Conservation (phyloP, 2,113 vertebrate species). For the Leucoraja erinaceus region DNA sequence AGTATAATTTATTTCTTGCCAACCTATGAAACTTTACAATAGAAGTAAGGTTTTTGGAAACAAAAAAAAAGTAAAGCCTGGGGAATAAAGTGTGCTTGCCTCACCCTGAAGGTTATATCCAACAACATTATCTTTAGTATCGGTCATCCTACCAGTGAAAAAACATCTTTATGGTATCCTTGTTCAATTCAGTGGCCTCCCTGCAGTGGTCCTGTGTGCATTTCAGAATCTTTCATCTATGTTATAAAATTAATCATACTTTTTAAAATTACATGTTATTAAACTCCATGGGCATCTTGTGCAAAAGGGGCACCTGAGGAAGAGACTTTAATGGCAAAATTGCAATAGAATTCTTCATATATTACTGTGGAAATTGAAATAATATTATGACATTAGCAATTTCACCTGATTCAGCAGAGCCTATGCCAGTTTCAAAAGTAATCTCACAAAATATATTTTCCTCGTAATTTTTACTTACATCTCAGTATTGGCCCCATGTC, state of each 20-base stretch:
- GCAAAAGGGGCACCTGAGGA: background rate
- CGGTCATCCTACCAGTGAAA: background rate
- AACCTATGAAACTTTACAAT: background rate
- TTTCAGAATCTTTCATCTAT: constrained; percentile 23
- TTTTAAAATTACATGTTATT: constrained; percentile 14
- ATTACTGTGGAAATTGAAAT: constrained; percentile 5
- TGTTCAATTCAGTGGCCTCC: background rate
- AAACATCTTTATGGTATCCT: background rate
- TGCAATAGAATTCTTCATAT: background rate
- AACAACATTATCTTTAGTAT: background rate
- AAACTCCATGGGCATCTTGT: constrained; percentile 3
- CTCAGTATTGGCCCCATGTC: background rate
- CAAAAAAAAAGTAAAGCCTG: background rate
- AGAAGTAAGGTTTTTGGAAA: background rate
- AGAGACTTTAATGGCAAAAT: background rate
- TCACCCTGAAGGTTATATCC: background rate
- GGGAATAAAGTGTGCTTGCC: background rate
- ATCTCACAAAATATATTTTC: background rate
- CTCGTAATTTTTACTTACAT: background rate
- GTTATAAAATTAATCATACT: constrained; percentile 8
- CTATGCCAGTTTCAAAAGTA: background rate
- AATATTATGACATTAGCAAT: constrained; percentile 6
- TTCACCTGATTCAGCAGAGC: background rate
- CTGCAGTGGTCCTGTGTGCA: background rate
- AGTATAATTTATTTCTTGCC: background rate